Percentiles rank a stretch among this genome's conserved stretches.
Evolutionary conservation across 2,888 invertebrate species (phyloP).

Genomic region (Sinohyriopsis cumingii): DNA sequence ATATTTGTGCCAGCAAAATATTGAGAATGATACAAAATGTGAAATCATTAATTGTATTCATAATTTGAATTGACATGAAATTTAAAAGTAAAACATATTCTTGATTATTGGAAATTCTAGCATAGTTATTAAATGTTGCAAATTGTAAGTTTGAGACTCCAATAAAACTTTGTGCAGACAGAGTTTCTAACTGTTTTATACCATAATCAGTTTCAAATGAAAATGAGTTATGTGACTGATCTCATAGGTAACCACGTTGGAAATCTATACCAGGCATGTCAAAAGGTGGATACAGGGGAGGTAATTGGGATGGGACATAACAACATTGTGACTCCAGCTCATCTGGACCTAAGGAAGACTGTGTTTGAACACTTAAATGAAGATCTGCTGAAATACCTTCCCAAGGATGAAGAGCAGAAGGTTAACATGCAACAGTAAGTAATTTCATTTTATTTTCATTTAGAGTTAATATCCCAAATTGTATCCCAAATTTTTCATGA

Average conservation of each 20-base stretch:
- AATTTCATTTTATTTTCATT: not conserved
- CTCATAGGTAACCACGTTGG: slow-evolving; percentile 17
- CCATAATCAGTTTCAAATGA: not conserved
- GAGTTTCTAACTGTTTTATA: too few species aligned
- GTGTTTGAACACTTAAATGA: slow-evolving; percentile 62
- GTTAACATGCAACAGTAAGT: slow-evolving; percentile 31
- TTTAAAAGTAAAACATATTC: too few species aligned
- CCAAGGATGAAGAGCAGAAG: slow-evolving; percentile 36
- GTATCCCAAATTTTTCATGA: not conserved
- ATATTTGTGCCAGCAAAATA: too few species aligned
- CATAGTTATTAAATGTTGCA: too few species aligned
- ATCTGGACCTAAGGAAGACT: slow-evolving; percentile 59
- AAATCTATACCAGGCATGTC: slow-evolving; percentile 37
- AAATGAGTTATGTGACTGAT: not conserved
- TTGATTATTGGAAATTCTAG: too few species aligned
- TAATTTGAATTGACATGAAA: too few species aligned
- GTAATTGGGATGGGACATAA: slow-evolving; percentile 63
- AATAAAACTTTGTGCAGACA: too few species aligned
- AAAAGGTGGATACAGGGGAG: slow-evolving; percentile 60
- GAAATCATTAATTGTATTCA: too few species aligned
- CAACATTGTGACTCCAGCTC: slow-evolving; percentile 53
- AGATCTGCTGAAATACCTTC: slow-evolving; percentile 52
- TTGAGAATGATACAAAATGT: too few species aligned
- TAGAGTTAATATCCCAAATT: not conserved
- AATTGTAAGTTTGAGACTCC: too few species aligned